Percentiles rank a stretch among this genome's conserved stretches.
These are phyloP conservation scores for Platerodrilus igneus DNA, from an alignment of 2,888 invertebrate genomes.

Conservation along the genomic window DNA sequence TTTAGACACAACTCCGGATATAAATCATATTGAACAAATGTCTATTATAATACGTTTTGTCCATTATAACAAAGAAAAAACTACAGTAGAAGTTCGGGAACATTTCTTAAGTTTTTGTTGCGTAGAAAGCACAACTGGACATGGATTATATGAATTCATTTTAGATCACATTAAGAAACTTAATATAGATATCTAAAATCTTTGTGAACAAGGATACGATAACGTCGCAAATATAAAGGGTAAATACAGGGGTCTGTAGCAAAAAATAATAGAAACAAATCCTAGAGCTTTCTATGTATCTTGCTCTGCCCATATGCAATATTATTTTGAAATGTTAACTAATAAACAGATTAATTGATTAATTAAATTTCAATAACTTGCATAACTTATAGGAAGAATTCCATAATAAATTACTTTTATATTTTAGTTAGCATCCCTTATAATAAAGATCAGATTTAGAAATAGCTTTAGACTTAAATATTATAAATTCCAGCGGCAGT, in stretches of 20 bases:
- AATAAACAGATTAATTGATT: too few relatives aligned
- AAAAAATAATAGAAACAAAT: slow-evolving; percentile 1
- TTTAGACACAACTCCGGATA: slow-evolving; percentile 1
- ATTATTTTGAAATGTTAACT: too few relatives aligned
- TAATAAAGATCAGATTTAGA: too few relatives aligned
- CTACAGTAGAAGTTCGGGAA: slow-evolving; percentile 2
- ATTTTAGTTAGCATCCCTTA: too few relatives aligned
- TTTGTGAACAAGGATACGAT: not conserved
- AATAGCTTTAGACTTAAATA: too few relatives aligned
- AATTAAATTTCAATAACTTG: too few relatives aligned
- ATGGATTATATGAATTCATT: slow-evolving; percentile 2
- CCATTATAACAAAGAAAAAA: not conserved
- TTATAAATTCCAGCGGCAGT: too few relatives aligned
- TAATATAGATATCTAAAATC: not conserved
- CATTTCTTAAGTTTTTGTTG: slow-evolving; percentile 1
- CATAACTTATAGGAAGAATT: too few relatives aligned
- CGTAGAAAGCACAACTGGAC: not conserved
- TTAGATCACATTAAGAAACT: not conserved
- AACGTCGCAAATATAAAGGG: slow-evolving; percentile 2
- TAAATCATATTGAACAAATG: not conserved
- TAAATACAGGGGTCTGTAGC: slow-evolving; percentile 3
- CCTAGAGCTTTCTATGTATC: too few relatives aligned
- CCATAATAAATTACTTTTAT: too few relatives aligned
- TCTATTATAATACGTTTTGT: slow-evolving; percentile 1
- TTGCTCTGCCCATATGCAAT: too few relatives aligned